Base-by-base conservation (phyloP, 2,888 invertebrate genomes). In the Plebejus melissa region DNA sequence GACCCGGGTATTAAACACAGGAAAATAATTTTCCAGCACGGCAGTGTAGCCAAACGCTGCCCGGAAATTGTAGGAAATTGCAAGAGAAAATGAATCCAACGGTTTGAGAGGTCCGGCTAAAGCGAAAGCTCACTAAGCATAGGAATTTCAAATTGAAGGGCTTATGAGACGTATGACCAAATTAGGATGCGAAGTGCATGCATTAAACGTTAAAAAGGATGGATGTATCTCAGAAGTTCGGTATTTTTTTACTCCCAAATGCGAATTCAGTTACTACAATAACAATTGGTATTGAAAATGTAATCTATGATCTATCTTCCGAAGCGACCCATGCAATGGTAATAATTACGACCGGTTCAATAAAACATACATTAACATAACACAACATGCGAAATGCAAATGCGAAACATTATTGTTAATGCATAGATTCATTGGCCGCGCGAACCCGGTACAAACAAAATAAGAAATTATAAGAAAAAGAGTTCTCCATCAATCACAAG, bases 41-140 rank as follows among this genome's bases (percentile, higher is more conserved):
- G 87, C 88, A 87, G 87, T 86, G 84, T 86, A 88, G 70, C 88
- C 85, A 88, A 89, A 88, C 87, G 90, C 81, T 88, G 87, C 78
- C 93, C 93, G 93, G 93, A 93, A 92, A 93, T 93, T 93, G 91
- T 91, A 93, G 93, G 93, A 93, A 93, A 93, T 93, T 93, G 91
- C 91, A 89, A 88, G 90, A 92, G 92, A 91, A 93, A 93, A 93
- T 92, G 91, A 91, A 90, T 91, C 89, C 87, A 85, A 87, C 88
- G 87, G 86, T 87, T 88, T 86, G 87, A 88, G 87, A 90, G 89
- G 87, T 88, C 87, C 87, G 85, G 84, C 83, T 83, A 79, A 81
- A 80, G 79, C 80, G 76, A 77, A 80, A 80, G 79, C 81, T 82
- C 79, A 81, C 78, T 79, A 77, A 76, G 79, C 76, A 50, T 72